These are phyloP conservation scores for Zhuqinia jingwanae DNA, from an alignment of 2,888 invertebrate genomes.

Conservation along the genomic window DNA sequence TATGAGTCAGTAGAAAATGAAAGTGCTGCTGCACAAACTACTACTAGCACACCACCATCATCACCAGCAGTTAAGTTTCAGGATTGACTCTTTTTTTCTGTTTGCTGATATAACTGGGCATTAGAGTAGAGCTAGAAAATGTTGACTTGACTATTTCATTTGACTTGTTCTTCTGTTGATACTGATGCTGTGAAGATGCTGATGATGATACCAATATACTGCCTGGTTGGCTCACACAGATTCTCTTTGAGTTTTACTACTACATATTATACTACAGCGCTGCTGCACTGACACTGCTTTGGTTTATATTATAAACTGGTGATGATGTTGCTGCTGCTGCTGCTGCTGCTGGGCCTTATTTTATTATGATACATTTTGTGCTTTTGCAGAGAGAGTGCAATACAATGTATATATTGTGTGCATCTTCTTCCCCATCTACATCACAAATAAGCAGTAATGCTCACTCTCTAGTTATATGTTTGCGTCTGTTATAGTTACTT, in stretches of 20 bases:
- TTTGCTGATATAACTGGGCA: slow-evolving; percentile 63
- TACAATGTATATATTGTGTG: not conserved
- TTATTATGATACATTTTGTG: too few species aligned
- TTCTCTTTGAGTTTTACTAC: too few species aligned
- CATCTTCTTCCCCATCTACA: too few species aligned
- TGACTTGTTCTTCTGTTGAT: slow-evolving; percentile 48
- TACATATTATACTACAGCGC: too few species aligned
- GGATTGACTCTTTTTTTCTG: slow-evolving; percentile 71
- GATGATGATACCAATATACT: slow-evolving; percentile 11
- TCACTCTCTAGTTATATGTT: not conserved
- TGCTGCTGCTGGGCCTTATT: too few species aligned
- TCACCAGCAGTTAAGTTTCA: slow-evolving; percentile 71
- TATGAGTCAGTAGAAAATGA: slow-evolving; percentile 35
- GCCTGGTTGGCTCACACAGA: too few species aligned
- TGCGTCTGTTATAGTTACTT: not conserved
- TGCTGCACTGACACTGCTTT: slow-evolving; percentile 56
- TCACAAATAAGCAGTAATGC: not conserved
- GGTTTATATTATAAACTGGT: slow-evolving; percentile 55
- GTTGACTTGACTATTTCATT: slow-evolving; percentile 70
- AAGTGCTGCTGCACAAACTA: too few species aligned
- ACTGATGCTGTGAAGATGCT: not conserved
- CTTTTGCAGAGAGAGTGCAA: too few species aligned
- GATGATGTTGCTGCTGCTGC: too few species aligned
- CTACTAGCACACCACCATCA: too few species aligned
- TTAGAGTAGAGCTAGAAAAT: too few species aligned